Evolutionary conservation across 2,113 vertebrate genomes (phyloP), one percentile per base, ranked within the genome.

Genomic region (Eulacestoma nigropectus): DNA sequence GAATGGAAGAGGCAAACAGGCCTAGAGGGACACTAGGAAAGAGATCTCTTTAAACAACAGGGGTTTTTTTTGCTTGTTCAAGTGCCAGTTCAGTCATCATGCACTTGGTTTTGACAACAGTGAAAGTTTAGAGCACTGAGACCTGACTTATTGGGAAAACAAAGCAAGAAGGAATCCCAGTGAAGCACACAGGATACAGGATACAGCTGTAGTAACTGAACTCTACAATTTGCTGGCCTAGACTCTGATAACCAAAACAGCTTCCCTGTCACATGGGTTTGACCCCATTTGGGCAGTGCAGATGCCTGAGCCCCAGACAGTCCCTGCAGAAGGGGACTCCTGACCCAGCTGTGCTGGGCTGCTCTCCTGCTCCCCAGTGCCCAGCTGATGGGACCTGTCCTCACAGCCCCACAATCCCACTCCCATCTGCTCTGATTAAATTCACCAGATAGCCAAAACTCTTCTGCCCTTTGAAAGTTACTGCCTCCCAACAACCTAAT

Each of bases 381-480:
- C 2, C 56, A 39, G 49, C 57, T 33, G 22, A 11, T 7, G 20
- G 7, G 1, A 37, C 16, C 41, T 93, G 57, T 27, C 52, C 80
- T 47, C 68, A 55, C 55, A 22, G 52, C 81, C 50, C 22, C 4
- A 8, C 22, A 1, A 23, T 26, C 79, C 47, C 50, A 60, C 46
- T 80, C 3, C 4, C 81, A 50, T 32, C 55, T 69, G 41, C 44
- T 92, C 84, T 56, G 56, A 46, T 37, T 46, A 60, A 74, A 93
- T 35, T 46, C 76, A 78, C 60, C 69, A 75, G 18, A 65, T 0
- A 93, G 46, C 55, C 70, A 59, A 69, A 89, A 56, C 76, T 60
- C 65, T 52, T 82, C 46, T 81, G 47, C 47, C 49, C 77, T 95
- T 89, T 92, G 52, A 39, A 93, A 70, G 77, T 70, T 82, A 74